Evolutionary conservation across 2,113 vertebrate genomes (phyloP).

Genomic region (Notarius lentiginosus): DNA sequence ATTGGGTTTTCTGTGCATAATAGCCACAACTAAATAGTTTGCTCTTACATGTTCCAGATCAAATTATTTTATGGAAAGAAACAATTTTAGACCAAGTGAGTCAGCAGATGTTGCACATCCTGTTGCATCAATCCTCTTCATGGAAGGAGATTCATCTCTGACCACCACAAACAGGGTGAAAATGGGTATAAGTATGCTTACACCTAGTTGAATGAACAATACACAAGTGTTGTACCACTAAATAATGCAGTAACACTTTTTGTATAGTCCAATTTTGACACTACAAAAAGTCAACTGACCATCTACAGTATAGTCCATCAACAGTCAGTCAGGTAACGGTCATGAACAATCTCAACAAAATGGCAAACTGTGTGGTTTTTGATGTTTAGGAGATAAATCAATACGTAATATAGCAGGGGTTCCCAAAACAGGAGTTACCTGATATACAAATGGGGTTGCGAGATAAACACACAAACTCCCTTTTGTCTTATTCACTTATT

Average conservation of each 20-base stretch:
- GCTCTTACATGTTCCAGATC: not conserved
- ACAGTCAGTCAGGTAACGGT: not conserved
- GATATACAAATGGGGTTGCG: not conserved
- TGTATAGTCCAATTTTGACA: not conserved
- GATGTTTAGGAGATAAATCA: not conserved
- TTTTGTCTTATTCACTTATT: not conserved
- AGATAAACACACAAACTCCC: not conserved
- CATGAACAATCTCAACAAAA: not conserved
- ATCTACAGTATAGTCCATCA: not conserved
- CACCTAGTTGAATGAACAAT: not conserved
- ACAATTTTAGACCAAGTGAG: not conserved
- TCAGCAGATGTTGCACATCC: not conserved
- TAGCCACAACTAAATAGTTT: not conserved
- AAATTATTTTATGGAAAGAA: not conserved
- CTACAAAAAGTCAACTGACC: not conserved
- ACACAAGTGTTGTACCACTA: not conserved
- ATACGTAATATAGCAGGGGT: not conserved
- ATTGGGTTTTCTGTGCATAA: not conserved
- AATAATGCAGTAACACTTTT: not conserved
- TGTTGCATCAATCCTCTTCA: not conserved
- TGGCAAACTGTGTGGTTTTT: not conserved
- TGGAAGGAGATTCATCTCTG: not conserved
- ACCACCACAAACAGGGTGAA: not conserved
- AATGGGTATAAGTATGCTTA: not conserved
- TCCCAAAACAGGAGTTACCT: not conserved